Evolutionary conservation across 2,888 invertebrate species (phyloP).

Genomic region (Chloromyia formosa): DNA sequence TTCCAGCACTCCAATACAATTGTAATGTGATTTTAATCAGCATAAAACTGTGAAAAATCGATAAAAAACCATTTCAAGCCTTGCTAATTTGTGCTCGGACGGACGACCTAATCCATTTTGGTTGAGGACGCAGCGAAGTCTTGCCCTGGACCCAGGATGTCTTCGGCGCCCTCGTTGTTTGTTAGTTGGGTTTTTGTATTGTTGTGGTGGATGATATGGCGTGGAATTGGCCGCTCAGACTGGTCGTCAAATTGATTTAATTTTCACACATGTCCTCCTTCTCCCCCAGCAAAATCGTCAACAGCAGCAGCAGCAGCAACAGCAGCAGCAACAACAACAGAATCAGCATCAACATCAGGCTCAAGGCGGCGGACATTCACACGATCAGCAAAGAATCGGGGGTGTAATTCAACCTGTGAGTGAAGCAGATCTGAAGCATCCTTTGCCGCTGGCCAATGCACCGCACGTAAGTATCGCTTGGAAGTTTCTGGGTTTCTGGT

Average conservation of each 20-base stretch:
- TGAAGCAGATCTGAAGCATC: constrained; percentile 51
- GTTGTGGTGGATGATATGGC: neutral
- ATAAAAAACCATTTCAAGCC: constrained; percentile 34
- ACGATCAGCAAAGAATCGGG: constrained; percentile 56
- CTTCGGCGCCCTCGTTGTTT: neutral
- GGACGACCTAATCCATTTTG: neutral
- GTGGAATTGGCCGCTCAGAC: neutral
- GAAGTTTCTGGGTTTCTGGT: neutral
- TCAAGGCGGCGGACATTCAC: constrained; percentile 54
- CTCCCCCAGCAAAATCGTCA: neutral
- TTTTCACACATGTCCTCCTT: neutral
- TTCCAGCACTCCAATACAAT: constrained; percentile 52
- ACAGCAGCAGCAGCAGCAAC: constrained; percentile 16
- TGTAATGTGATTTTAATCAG: constrained; percentile 54
- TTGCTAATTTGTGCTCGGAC: constrained; percentile 16
- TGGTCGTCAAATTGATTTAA: too few species aligned
- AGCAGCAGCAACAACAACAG: constrained; percentile 50
- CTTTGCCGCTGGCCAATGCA: constrained; percentile 62
- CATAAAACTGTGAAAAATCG: constrained; percentile 48
- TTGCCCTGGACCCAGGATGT: neutral
- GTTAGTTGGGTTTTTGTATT: neutral
- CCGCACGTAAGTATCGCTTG: constrained; percentile 72
- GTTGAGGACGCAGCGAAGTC: neutral
- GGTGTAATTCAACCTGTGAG: constrained; percentile 53
- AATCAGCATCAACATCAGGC: constrained; percentile 54